Evolutionary conservation across 2,888 invertebrate species (phyloP), one percentile per base, ranked within the genome.

Genomic region (Xanthia icteritia): DNA sequence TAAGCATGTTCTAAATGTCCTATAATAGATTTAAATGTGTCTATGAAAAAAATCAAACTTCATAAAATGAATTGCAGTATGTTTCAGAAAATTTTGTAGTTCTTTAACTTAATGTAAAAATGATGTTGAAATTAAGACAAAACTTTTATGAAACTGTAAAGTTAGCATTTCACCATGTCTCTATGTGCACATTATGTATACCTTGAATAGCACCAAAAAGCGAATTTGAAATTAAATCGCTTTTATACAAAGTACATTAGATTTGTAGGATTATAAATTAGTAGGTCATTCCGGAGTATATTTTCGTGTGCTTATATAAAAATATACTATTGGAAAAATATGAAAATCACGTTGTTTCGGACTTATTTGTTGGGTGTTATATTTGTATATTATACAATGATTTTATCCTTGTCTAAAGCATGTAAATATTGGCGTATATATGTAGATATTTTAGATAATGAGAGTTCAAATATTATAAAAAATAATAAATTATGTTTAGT

Each of bases 401-500:
- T 93, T 86, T 93, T 94, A 93, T 94, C 92, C 92, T 93, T 93
- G 90, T 93, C 94, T 93, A 93, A 94, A 92, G 93, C 94, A 93
- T 96, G 96, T 96, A 96, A 93, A 96, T 96, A 96, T 92, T 92
- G 90, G 91, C 94, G 94, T 94, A 93, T 92, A 94, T 91, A 91
- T 96, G 95, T 96, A 96, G 96, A 96, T 96, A 96, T 94, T 93
- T 94, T 95, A 96, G 95, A 94, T 94, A 94, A 95, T 93, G 93
- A 95, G 94, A 96, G 96, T 96, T 96, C 96, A 96, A 96, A 96
- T 95, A 96, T 95, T 95, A 95, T 95, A 91, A 94, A 89, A 91
- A 95, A 93, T 93, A 95, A 95, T 95, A 96, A 96, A 96, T 95
- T 94, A 96, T 95, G 95, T 95, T 96, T 96, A 96, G 96, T 96